Base-by-base conservation (phyloP, 1,140 invertebrate species). In the Meloidogyne hapla region DNA sequence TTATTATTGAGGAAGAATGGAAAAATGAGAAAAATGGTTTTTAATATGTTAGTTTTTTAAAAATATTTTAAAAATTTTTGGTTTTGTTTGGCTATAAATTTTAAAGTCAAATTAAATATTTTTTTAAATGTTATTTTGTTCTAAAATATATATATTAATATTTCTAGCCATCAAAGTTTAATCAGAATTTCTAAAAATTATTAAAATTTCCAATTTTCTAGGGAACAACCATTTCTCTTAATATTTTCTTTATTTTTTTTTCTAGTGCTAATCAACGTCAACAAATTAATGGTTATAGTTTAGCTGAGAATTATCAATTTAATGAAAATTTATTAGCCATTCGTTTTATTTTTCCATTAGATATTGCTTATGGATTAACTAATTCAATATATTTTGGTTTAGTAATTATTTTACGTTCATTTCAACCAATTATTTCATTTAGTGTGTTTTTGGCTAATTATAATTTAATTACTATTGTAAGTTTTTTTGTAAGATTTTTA, bases 331-430 rank as follows among this genome's bases (percentile, higher is more conserved):
- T 62, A 10, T 26, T 40, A 12, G 48, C 38, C 2, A 73, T 73
- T 28, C 70, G 70, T 18, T 64, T 73, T 21, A 64, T 73, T 21
- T 21, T 73, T 28, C 70, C 70, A 64, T 64, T 73, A 38, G 70
- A 73, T 64, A 73, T 73, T 63, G 61, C 70, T 73, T 73, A 73
- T 21, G 70, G 56, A 73, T 26, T 73, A 23, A 23, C 40, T 28
- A 56, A 56, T 25, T 12, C 40, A 38, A 62, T 73, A 28, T 73
- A 73, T 21, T 61, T 73, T 42, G 38, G 42, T n/a, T 63, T 73
- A 28, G 70, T 42, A 15, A 61, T 73, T 4, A 21, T 73, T 73
- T 18, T 73, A n/a, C 56, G 70, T 21, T 23, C n/a, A 2, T 23
- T 26, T n/a, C 42, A 48, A 23, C 21, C 70, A 6, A 0, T 13